A percentile compares a stretch with the other conserved stretches of the same genome.
These are phyloP conservation scores for Orestias chungarensis DNA, from an alignment of 2,797 vertebrate species.

Conservation along the genomic window DNA sequence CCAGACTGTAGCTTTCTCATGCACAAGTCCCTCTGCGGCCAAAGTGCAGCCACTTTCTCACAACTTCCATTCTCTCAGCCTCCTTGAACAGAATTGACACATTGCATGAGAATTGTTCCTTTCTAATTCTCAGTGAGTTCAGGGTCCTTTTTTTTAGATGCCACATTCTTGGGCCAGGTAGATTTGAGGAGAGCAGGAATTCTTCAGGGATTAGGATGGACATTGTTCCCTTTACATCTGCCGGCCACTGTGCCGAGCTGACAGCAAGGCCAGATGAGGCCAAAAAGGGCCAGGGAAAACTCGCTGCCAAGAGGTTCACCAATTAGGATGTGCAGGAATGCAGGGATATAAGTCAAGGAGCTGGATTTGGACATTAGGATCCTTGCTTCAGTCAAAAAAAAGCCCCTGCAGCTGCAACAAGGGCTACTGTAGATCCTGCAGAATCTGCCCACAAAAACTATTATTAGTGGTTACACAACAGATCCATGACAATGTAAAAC, in stretches of 20 bases:
- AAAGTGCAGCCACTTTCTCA: constrained; percentile 55
- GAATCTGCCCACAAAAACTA: background rate
- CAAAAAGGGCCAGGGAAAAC: constrained; percentile 50
- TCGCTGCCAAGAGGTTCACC: constrained; percentile 59
- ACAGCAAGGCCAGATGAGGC: constrained; percentile 60
- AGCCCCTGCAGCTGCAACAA: constrained; percentile 14
- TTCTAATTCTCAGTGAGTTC: constrained; percentile 67
- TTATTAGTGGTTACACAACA: background rate
- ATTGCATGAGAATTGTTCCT: constrained; percentile 63
- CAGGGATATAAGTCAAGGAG: constrained; percentile 51
- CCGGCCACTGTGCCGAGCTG: constrained; percentile 66
- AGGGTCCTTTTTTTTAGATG: constrained; percentile 68
- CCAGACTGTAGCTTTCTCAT: constrained; percentile 39
- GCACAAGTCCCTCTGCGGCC: constrained; percentile 43
- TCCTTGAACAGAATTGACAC: constrained; percentile 66
- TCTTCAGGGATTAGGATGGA: constrained; percentile 80
- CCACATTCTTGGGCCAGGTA: constrained; percentile 69
- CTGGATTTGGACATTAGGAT: constrained; percentile 42
- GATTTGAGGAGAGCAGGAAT: constrained; percentile 77
- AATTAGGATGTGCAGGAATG: constrained; percentile 76
- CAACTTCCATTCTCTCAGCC: constrained; percentile 50
- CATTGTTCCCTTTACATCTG: constrained; percentile 73
- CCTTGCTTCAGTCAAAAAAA: constrained; percentile 29
- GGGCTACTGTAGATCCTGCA: background rate
- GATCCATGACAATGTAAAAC: background rate